phyloP scores from a whole-genome alignment of 2,113 vertebrate species.

The Antigone vipio region DNA sequence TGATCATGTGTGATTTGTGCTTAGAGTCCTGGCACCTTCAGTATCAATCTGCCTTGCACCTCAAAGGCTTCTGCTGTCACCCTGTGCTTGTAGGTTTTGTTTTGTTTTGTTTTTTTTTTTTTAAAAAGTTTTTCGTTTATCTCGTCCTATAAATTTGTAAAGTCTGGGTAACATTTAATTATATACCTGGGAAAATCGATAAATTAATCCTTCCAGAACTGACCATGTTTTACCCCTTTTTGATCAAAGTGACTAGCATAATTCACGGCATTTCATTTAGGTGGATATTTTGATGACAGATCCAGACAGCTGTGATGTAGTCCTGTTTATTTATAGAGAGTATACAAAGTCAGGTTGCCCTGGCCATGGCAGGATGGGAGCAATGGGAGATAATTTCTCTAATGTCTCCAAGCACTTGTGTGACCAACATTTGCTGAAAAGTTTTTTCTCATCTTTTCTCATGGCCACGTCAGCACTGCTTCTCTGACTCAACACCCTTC shows the following conservation, averaged over 20 bases:
- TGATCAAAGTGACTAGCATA: not conserved
- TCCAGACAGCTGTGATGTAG: not conserved
- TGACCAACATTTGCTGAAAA: not conserved
- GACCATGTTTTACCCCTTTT: not conserved
- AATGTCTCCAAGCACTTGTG: not conserved
- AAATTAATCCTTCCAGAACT: not conserved
- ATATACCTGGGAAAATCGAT: not conserved
- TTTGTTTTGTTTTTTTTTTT: no score
- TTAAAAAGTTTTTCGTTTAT: not conserved
- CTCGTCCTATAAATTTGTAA: not conserved
- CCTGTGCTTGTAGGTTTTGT: not conserved
- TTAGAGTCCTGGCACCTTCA: not conserved
- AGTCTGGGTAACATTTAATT: not conserved
- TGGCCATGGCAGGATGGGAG: not conserved
- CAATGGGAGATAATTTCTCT: not conserved
- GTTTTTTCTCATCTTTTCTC: not conserved
- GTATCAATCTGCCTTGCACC: not conserved
- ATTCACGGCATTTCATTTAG: not conserved
- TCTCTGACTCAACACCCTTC: not conserved
- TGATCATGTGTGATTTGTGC: not conserved
- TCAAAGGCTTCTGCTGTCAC: not conserved
- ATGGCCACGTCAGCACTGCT: not conserved
- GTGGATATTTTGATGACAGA: not conserved
- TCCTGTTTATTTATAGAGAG: not conserved
- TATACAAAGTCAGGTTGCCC: not conserved